Evolutionary conservation across 2,888 invertebrate species (phyloP), one percentile per base, ranked within the genome.

Genomic region (Bombylius major): DNA sequence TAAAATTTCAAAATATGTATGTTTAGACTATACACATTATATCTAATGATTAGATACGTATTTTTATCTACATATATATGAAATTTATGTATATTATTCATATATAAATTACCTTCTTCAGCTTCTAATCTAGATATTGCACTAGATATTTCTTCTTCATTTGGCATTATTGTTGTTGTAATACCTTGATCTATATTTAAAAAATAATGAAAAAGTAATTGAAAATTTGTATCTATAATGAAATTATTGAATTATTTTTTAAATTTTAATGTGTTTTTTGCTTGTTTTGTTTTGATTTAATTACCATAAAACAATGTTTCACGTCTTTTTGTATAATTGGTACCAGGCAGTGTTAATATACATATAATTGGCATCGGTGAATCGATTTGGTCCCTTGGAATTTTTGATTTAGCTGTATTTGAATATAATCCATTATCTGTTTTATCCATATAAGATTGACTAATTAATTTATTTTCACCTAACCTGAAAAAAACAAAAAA

Each of bases 251-350:
- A 2, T 23, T 23, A 2, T 23, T 23, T 23, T 23, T 3, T 23
- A 2, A 23, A 23, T 23, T 23, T 23, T 23, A 23, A 39, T 47
- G 47, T 31, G 47, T 23, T 23, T 23, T 23, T 23, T 23, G 1
- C 3, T 23, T 23, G 1, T 23, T 23, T 23, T 23, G 23, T 23
- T 23, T 23, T 23, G 23, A 2, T 23, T 23, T 63, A 68, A 69
- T 72, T 69, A 74, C 73, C 73, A 70, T 74, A 74, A 67, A 72
- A 74, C 64, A 74, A 71, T 64, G 75, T 73, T 67, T 75, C 75
- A 65, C 71, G 68, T 65, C 72, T 68, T 62, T 72, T 75, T 64
- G 75, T 72, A 63, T 74, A 74, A 66, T 75, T 72, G 57, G 73
- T 75, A 61, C 73, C 74, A 60, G 70, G 69, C 64, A 74, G 67